These are phyloP conservation scores for Venturia canescens DNA, from an alignment of 1,140 invertebrate species.

Conservation along the genomic window DNA sequence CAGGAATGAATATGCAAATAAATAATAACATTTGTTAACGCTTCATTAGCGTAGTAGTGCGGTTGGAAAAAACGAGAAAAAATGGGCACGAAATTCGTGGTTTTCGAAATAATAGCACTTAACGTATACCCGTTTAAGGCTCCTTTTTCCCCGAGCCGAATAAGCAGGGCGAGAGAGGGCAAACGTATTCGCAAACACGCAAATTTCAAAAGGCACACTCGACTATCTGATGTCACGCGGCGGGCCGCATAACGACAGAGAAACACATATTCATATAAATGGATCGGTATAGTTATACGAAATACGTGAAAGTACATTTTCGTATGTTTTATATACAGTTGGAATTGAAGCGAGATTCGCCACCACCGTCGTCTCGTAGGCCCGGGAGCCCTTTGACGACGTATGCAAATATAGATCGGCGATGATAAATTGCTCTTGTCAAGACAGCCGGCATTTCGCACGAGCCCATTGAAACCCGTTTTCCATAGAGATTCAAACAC, in stretches of 20 bases:
- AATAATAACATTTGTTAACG: too few species aligned
- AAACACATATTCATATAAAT: background rate
- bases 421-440: constrained; percentile 78
- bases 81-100: background rate
- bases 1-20: too few species aligned
- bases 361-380: constrained; percentile 1
- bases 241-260: constrained; percentile 63
- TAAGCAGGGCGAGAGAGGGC: constrained; percentile 50
- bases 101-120: background rate
- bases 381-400: constrained; percentile 73
- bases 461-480: constrained; percentile 65
- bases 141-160: constrained; percentile 52
- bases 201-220: constrained; percentile 77
- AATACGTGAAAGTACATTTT: too few species aligned
- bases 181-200: constrained; percentile 76
- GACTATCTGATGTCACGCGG: constrained; percentile 73
- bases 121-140: background rate
- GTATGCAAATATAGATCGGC: constrained; percentile 78
- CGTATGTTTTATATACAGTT: too few species aligned
- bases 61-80: background rate
- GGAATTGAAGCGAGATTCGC: constrained; percentile 48
- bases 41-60: background rate
- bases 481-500: constrained; percentile 38
- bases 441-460: constrained; percentile 76
- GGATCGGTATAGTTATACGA: too few species aligned